Evolutionary conservation across 2,113 vertebrate genomes (phyloP).

Genomic region (Ivindomyrus marchei): DNA sequence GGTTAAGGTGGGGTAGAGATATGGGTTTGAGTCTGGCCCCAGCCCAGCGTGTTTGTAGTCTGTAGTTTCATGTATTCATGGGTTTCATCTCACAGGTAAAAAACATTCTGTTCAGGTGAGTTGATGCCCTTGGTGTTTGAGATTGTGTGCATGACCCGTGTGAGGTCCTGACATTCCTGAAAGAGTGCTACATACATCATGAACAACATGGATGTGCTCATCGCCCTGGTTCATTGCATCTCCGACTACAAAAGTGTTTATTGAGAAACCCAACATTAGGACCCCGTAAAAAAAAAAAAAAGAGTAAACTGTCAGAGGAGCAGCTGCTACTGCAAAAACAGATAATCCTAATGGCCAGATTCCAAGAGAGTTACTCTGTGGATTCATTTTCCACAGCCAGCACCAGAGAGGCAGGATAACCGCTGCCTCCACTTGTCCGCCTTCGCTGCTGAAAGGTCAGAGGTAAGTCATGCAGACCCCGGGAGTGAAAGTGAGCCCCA

Average conservation of each 20-base stretch:
- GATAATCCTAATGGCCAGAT: not conserved
- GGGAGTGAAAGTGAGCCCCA: conserved; percentile 57
- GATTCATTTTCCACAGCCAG: not conserved
- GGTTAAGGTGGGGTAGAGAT: not conserved
- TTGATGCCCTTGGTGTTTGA: not conserved
- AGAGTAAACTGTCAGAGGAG: not conserved
- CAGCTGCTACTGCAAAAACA: conserved; percentile 5
- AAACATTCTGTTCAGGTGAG: not conserved
- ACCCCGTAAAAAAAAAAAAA: not conserved
- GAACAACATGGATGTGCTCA: not conserved
- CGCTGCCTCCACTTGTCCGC: not conserved
- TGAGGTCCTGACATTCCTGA: not conserved
- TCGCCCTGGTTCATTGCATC: not conserved
- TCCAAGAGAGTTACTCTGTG: not conserved
- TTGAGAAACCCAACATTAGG: not conserved
- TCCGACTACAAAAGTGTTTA: not conserved
- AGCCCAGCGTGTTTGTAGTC: not conserved
- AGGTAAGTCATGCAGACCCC: conserved; percentile 43
- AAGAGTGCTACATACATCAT: not conserved
- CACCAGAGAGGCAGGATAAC: not conserved
- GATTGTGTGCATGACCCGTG: not conserved
- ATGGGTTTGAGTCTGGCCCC: not conserved
- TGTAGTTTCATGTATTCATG: not conserved
- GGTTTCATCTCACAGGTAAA: not conserved
- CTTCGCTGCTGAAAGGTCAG: conserved; percentile 56